Base-by-base conservation (phyloP, 2,113 vertebrate genomes). In the Steatornis caripensis region DNA sequence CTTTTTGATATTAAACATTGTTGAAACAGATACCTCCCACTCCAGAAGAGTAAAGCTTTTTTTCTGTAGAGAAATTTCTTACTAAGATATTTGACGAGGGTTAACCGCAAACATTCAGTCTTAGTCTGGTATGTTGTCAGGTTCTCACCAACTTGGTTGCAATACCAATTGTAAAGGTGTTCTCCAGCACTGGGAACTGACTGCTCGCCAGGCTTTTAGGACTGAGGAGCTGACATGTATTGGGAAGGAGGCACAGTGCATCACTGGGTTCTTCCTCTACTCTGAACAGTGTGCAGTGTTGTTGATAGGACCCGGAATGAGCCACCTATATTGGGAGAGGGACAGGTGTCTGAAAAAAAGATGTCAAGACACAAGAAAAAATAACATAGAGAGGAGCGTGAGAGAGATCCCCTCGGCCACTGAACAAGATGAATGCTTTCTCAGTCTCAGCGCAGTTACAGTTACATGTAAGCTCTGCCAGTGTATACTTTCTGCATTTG, bases 401-500 rank as follows among this genome's bases (percentile, higher is more conserved):
- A 48, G n/a, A 49, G 14, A 32, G 9, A 41, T 7, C 15, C 5
- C 15, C 22, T 80, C 15, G 24, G 6, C 3, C 3, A 5, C 12
- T 36, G 79, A 53, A 41, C 32, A 12, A 37, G 43, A 21, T 16
- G 9, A 62, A n/a, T 32, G 29, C 27, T 54, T 61, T 71, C 57
- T 30, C 16, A 37, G 27, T 32, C 6, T 29, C 24, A 16, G 24
- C 12, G n/a, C 45, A 48, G 15, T 37, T 29, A 4, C 36, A 53
- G 24, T 5, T 29, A 13, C 1, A 12, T 36, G 34, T 13, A 26
- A 64, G 20, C 43, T 15, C 58, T 76, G 22, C 20, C 54, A 5
- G 2, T 9, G 18, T 58, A 2, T 5, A 3, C 3, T 8, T n/a
- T 43, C 39, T 41, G 22, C 7, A 4, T 24, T 45, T 34, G 29